Percentiles rank a stretch among this genome's conserved stretches.
Conservation (phyloP, 1,140 invertebrate species). For the Nephila pilipes region DNA sequence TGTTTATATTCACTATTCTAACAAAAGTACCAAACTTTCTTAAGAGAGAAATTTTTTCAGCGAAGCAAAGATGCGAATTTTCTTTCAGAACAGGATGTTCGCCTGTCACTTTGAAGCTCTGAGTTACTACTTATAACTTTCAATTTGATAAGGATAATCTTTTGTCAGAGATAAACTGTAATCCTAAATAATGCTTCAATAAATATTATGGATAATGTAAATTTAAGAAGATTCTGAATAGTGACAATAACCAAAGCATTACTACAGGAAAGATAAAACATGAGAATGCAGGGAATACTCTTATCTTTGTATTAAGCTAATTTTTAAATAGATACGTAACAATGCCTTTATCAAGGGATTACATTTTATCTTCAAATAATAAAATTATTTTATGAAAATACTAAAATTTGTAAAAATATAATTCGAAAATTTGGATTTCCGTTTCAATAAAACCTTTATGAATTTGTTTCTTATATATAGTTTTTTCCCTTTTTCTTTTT, state of each 20-base stretch:
- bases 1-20: background rate
- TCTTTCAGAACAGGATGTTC: background rate
- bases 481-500: too few relatives aligned
- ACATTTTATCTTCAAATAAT: too few relatives aligned
- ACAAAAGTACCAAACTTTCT: background rate
- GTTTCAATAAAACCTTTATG: too few relatives aligned
- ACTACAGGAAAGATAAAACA: background rate
- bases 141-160: slow-evolving; percentile 23
- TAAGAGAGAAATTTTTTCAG: background rate
- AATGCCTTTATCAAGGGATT: too few relatives aligned
- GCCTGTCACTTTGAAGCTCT: background rate
- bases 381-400: too few relatives aligned
- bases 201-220: background rate
- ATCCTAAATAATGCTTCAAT: background rate
- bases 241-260: background rate
- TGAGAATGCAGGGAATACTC: background rate
- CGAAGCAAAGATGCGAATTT: background rate
- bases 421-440: too few relatives aligned
- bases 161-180: background rate
- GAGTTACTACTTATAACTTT: background rate
- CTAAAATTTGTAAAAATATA: too few relatives aligned
- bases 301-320: background rate
- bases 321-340: too few relatives aligned
- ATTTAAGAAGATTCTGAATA: background rate
- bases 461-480: too few relatives aligned